Percentiles rank a stretch among this genome's conserved stretches.
Conservation (phyloP, 92 coral and sea anemone species). For the Actinernus sp. region DNA sequence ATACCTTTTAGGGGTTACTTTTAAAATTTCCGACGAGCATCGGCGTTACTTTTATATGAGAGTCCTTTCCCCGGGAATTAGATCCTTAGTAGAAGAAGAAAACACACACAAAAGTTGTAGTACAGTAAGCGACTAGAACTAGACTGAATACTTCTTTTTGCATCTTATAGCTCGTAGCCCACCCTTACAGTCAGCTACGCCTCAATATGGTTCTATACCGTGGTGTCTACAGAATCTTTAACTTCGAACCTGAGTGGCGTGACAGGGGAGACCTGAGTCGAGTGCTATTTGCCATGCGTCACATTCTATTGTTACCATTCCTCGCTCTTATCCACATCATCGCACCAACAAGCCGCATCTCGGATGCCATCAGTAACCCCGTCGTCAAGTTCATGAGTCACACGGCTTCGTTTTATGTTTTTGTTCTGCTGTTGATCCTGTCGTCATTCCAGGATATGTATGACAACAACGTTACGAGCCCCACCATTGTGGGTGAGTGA, state of each 20-base stretch:
- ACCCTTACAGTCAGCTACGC: conserved; percentile 75
- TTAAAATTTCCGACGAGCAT: no score
- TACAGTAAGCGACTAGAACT: background rate
- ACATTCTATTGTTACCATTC: conserved; percentile 64
- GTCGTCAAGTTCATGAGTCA: conserved; percentile 75
- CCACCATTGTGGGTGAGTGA: conserved; percentile 38
- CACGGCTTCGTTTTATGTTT: conserved; percentile 57
- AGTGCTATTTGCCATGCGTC: conserved; percentile 38
- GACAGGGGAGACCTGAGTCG: conserved; percentile 32
- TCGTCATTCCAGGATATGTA: conserved; percentile 67
- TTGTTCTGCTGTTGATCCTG: conserved; percentile 42
- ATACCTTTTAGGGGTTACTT: no score
- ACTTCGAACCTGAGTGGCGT: conserved; percentile 47
- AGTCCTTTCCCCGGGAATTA: no score
- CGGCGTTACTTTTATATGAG: no score
- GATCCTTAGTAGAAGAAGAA: no score
- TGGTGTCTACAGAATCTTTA: conserved; percentile 33
- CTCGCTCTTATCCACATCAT: conserved; percentile 38
- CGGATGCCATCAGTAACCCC: conserved; percentile 49
- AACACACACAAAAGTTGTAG: background rate
- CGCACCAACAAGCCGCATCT: conserved; percentile 40
- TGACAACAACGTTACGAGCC: conserved; percentile 18
- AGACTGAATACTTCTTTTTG: background rate
- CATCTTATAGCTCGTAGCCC: conserved; percentile 65
- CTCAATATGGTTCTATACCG: conserved; percentile 62